These are phyloP conservation scores for Diplosoma virens DNA, from an alignment of 23 tunicate genomes.

Conservation along the genomic window DNA sequence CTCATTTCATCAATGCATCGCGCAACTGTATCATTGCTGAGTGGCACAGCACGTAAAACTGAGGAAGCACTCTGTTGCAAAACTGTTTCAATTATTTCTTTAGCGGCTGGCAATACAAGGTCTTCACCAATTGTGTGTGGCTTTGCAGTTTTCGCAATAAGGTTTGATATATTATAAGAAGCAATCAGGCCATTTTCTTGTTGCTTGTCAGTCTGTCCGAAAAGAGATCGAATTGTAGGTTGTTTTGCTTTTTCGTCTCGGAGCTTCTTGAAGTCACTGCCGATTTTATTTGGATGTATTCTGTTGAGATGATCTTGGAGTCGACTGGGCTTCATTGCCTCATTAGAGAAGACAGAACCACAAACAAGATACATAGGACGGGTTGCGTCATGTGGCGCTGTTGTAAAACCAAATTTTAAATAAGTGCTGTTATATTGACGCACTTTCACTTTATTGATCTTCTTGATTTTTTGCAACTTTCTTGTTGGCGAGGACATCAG, in stretches of 20 bases:
- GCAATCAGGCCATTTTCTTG: conserved; percentile 55
- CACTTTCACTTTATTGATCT: conserved; percentile 30
- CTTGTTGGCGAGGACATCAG: conserved; percentile 31
- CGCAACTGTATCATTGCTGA: conserved; percentile 37
- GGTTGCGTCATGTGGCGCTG: conserved; percentile 28
- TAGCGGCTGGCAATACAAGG: conserved; percentile 35
- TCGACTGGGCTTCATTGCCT: conserved; percentile 46
- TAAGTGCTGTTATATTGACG: conserved; percentile 28
- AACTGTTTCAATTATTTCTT: conserved; percentile 45
- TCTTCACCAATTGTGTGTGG: conserved; percentile 56
- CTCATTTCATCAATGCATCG: conserved; percentile 24
- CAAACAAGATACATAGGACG: conserved; percentile 15
- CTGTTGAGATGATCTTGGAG: conserved; percentile 32
- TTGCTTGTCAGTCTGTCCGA: conserved; percentile 28
- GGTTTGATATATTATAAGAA: conserved; percentile 36
- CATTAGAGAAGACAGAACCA: conserved; percentile 32
- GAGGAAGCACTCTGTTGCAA: conserved; percentile 44
- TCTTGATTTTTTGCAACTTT: conserved; percentile 27
- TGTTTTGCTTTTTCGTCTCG: conserved; percentile 28
- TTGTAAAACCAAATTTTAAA: conserved; percentile 30
- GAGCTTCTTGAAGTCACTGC: conserved; percentile 46
- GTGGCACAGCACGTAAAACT: conserved; percentile 23
- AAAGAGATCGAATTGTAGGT: conserved; percentile 25
- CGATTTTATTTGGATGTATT: conserved; percentile 27
- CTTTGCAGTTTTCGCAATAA: conserved; percentile 59